Base-by-base conservation (phyloP, 2,888 invertebrate genomes). In the Chalcis sispes region DNA sequence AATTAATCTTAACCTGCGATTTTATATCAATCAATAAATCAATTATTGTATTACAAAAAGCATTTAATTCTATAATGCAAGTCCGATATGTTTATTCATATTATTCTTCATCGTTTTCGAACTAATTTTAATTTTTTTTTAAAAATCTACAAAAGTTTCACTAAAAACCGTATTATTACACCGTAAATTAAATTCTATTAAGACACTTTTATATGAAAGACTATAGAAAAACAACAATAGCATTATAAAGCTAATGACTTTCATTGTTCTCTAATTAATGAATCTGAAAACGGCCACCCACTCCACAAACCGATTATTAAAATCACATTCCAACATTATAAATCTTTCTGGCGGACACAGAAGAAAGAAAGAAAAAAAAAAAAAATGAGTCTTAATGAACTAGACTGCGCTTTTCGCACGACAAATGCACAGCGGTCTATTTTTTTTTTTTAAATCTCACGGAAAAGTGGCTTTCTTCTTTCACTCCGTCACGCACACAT, bases 231-330 rank as follows among this genome's bases (percentile, higher is more conserved):
- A 59, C 25, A 59, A 71, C 75, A 75, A 71, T 75, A 58, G 61
- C 64, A 69, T 23, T 25, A 4, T 36, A 20, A 23, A 69, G 56
- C 66, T 67, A 71, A 72, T 66, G 46, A 59, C 59, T 15, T 27
- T 23, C 59, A 77, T 72, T 77, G 73, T 77, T 77, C 62, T 32
- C 46, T 77, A 77, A 77, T 77, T 73, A 77, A 69, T 69, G 65
- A 72, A 77, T 58, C 46, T 46, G 32, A 64, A 52, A 72, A 67
- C n/a, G 50, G 48, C 72, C 67, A 77, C 58, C 72, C 58, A 69
- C 52, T 29, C 46, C 1, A 58, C 67, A 20, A 72, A 54, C 61
- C 66, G 61, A 76, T 72, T 67, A 64, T 76, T 76, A 76, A 72
- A 76, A 69, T 72, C 67, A 62, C 72, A 72, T 72, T 67, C 48